Evolutionary conservation across 2,113 vertebrate species (phyloP), one percentile per base, ranked within the genome.

Genomic region (Chaenocephalus aceratus): DNA sequence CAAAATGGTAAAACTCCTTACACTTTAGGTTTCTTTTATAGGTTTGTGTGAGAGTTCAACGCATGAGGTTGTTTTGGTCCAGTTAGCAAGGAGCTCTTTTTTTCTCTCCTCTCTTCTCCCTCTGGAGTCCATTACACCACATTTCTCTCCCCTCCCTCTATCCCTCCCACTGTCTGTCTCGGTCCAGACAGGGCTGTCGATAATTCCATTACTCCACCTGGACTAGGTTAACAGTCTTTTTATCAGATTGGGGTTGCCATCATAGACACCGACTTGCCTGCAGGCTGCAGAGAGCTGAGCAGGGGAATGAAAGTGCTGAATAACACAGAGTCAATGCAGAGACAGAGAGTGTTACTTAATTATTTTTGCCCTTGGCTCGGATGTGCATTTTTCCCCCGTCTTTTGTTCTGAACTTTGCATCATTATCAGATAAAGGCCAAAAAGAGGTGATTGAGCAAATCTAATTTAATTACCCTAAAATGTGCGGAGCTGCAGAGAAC

Each of bases 1-100:
- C 92, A 96, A 96, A 94, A 97, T 96, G 97, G 98, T 99, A 94
- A 18, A 69, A 52, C 15, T 59, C 69, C 21, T 21, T 18, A 14
- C 3, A 54, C 15, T 65, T 66, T 66, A 5, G 6, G 11, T 30
- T 0, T 14, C 12, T 52, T 59, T 52, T 10, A 30, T 46, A 7
- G n/a, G 63, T 68, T 26, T 76, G 12, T 36, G 15, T 41, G 18
- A 58, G 23, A 14, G 52, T n/a, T 63, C 1, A 44, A 53, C 41
- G 52, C 34, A 30, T 54, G 9, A 10, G 8, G n/a, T 16, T 71
- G 2, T 57, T 57, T 52, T 46, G 5, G 15, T 46, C 34, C 14
- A 61, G 16, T 71, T 56, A 54, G 58, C 18, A 12, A 5, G 14
- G 14, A 54, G 18, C 59, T 53, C 21, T 6, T 30, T n/a, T 69